phyloP scores from a whole-genome alignment of 2,113 vertebrate species.

The Malurus cyaneus region DNA sequence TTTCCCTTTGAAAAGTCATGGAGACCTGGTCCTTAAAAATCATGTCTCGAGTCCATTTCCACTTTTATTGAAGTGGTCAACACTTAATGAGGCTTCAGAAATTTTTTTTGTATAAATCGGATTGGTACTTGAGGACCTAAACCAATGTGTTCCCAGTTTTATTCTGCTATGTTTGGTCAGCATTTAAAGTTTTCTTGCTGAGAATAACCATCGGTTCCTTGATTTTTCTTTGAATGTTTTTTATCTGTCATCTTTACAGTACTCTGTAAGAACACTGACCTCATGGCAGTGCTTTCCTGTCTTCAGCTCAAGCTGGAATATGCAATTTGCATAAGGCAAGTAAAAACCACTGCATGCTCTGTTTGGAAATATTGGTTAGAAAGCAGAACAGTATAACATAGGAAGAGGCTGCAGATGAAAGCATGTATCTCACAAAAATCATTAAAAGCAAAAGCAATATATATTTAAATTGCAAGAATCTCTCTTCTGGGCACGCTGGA shows the following conservation, averaged over 20 bases:
- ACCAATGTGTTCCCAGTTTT: background rate
- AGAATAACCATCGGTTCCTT: background rate
- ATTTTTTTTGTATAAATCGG: background rate
- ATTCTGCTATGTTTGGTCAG: background rate
- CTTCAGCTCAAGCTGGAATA: background rate
- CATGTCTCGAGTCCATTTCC: background rate
- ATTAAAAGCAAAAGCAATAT: slow-evolving; percentile 20
- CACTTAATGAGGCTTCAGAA: background rate
- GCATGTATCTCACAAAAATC: background rate
- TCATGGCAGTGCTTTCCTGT: background rate
- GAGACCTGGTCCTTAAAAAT: background rate
- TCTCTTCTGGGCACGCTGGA: background rate
- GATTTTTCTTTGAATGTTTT: background rate
- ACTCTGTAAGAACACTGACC: background rate
- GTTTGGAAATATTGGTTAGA: background rate
- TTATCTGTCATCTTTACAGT: background rate
- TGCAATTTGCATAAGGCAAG: background rate
- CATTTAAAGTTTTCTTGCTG: background rate
- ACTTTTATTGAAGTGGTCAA: background rate
- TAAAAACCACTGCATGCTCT: background rate
- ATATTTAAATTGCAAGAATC: slow-evolving; percentile 15
- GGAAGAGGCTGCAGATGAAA: background rate
- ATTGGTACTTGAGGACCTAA: background rate
- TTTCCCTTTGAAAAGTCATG: background rate
- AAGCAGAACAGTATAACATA: background rate